Evolutionary conservation across 2,888 invertebrate genomes (phyloP).

Genomic region (Monochamus alternatus): DNA sequence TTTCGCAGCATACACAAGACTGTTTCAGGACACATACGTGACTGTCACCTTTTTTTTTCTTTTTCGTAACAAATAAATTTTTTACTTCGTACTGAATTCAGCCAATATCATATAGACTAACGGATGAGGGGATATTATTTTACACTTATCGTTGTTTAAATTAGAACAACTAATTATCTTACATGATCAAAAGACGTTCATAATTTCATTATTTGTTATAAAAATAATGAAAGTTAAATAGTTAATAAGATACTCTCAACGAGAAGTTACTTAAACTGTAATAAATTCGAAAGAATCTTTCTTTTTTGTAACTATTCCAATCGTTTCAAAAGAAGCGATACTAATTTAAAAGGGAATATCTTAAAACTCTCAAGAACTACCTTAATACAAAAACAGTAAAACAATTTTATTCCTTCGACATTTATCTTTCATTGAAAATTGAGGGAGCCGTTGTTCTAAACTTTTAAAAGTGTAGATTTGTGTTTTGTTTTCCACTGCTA

Average conservation of each 20-base stretch:
- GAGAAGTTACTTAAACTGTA: background rate
- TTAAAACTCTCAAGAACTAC: conserved; percentile 24
- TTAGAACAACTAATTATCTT: background rate
- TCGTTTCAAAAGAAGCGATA: conserved; percentile 5
- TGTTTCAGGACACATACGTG: no score
- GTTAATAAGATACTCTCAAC: background rate
- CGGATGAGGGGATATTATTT: background rate
- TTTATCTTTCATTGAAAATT: conserved; percentile 25
- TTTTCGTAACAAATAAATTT: background rate
- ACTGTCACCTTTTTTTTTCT: no score
- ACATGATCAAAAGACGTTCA: background rate
- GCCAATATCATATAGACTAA: background rate
- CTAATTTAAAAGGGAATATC: conserved; percentile 14
- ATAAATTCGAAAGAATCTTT: background rate
- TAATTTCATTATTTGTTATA: background rate
- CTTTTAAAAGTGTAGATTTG: background rate
- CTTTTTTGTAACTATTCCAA: conserved; percentile 1
- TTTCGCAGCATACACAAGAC: no score
- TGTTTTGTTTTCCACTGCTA: background rate
- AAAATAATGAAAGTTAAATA: background rate
- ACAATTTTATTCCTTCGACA: conserved; percentile 19
- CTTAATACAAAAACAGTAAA: conserved; percentile 12
- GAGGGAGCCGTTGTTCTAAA: background rate
- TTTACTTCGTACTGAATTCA: background rate
- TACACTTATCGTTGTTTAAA: background rate